Base-by-base conservation (phyloP, 2,888 invertebrate species). In the Crossocerus cetratus region DNA sequence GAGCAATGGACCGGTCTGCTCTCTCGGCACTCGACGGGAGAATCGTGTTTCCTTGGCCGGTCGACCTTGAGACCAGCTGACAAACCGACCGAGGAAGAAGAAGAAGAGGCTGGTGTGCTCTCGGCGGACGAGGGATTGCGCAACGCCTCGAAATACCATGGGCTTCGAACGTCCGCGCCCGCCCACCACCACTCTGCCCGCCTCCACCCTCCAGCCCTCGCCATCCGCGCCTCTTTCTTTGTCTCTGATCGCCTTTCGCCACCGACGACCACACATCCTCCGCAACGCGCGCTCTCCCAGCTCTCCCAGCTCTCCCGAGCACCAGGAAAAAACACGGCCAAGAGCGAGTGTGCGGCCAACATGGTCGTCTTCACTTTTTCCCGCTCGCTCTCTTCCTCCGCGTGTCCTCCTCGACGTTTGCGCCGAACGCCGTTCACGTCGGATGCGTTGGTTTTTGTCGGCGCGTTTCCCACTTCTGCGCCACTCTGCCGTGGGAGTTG, bases 41-140 rank as follows among this genome's bases (percentile, higher is more conserved):
- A 77, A 67, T 32, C 32, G 32, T 32, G 74, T 65, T 77, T 73
- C 74, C 67, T 69, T 66, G 64, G 71, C 73, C 78, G 61, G 82
- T 77, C 77, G 83, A 83, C 85, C 85, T 85, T 85, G 85, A 79
- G 59, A 81, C 79, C 83, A 85, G 85, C 84, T 84, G 83, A 84
- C 83, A 82, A 78, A 72, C 72, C 67, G 72, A 69, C 4, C 70
- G 72, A 80, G 75, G 74, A 82, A 74, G 62, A 63, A 58, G 54
- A 58, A 60, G 22, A 18, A 65, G 44, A 42, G 59, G 63, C 58
- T 18, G 42, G 4, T n/a, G 43, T 3, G 23, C 57, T 43, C 55
- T 45, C 16, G 18, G 8, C 21, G 20, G 8, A 32, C 57, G 53
- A 56, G 58, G 49, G 54, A 65, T 81, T 81, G 77, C 81, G 81